Evolutionary conservation across 1,140 invertebrate genomes (phyloP), one percentile per base, ranked within the genome.

Genomic region (Rhynchophorus ferrugineus): DNA sequence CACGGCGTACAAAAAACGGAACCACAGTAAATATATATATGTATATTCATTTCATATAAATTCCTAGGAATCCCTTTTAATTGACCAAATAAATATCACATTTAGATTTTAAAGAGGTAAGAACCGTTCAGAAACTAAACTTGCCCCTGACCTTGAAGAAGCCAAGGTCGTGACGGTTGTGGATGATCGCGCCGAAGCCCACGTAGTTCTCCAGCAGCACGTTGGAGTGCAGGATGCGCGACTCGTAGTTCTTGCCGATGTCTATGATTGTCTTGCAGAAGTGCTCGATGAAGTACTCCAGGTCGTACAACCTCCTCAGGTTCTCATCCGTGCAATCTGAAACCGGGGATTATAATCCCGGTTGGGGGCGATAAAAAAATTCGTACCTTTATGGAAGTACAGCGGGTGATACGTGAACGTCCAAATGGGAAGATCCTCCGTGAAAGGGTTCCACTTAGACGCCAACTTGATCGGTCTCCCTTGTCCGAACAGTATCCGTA

Each of bases 401-500:
- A 91, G 74, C 6, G 88, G 88, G 74, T 91, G 89, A 54, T 84
- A 88, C 1, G 84, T 78, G 55, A 86, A 84, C 1, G 87, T 91
- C 3, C 81, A 71, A 69, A 81, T 88, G 0, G 89, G 89, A 56
- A 90, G 84, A 42, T 85, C 78, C 50, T 80, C 79, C 53, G 78
- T 80, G 71, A 89, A 91, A 1, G 89, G 89, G 69, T 93, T 93
- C 89, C 89, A 93, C 54, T 81, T 81, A 56, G 85, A 83, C 46
- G 79, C 74, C 59, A 88, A 74, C 1, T 79, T 71, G 16, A 87
- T 61, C 1, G 82, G 78, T 60, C 82, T 71, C 0, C 81, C 82
- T 60, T 78, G 77, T 61, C 85, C 85, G 84, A 87, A 90, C 69
- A 84, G 78, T 19, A 87, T 67, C 48, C 87, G 76, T 9, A 90